Evolutionary conservation across 2,113 vertebrate genomes (phyloP).

Genomic region (Tympanuchus pallidicinctus): DNA sequence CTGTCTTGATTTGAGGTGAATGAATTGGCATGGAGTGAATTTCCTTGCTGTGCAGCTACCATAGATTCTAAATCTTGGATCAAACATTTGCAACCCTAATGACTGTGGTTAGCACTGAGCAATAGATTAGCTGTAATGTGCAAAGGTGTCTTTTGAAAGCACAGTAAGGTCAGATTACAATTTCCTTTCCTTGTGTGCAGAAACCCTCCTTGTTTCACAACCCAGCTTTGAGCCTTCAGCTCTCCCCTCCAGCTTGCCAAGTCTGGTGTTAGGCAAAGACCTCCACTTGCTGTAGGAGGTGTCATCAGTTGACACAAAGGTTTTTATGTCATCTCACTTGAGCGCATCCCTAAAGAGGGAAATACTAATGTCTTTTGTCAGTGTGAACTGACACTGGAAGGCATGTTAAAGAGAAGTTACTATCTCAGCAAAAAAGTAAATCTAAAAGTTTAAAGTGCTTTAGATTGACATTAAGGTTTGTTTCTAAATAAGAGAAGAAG

Average conservation of each 20-base stretch:
- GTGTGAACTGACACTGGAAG: not conserved
- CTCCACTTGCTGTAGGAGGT: not conserved
- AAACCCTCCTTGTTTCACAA: not conserved
- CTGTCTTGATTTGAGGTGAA: slow-evolving; percentile 10
- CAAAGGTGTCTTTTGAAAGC: not conserved
- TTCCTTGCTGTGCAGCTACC: not conserved
- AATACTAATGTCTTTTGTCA: not conserved
- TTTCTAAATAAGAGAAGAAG: not conserved
- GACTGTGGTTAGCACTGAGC: not conserved
- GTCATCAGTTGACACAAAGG: not conserved
- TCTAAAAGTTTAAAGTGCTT: not conserved
- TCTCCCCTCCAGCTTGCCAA: not conserved
- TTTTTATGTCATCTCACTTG: not conserved
- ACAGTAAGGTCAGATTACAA: not conserved
- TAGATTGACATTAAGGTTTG: not conserved
- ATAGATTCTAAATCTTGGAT: not conserved
- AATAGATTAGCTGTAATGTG: not conserved
- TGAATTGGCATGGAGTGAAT: not conserved
- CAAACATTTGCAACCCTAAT: not conserved
- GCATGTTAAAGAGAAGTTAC: not conserved
- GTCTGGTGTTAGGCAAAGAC: fast-evolving
- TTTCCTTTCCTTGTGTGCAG: not conserved
- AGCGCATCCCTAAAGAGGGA: not conserved
- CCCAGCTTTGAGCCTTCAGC: not conserved
- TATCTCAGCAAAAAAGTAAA: not conserved